Evolutionary conservation across 1,140 invertebrate genomes (phyloP).

Genomic region (Penaeus chinensis): DNA sequence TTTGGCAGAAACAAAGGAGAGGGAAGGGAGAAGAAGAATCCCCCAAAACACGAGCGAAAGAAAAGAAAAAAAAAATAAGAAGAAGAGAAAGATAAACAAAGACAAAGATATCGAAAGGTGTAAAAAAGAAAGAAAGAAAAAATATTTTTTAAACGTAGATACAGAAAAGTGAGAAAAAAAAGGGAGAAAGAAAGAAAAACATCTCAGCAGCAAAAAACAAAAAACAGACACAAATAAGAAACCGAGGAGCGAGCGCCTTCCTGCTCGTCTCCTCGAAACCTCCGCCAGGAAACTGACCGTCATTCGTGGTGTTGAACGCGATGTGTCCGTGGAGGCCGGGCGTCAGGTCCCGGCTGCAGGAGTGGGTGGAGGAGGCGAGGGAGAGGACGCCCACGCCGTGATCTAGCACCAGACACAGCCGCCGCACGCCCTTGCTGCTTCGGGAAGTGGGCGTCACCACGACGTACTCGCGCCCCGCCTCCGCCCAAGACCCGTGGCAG

Average conservation of each 20-base stretch:
- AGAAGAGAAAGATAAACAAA: neutral
- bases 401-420: slow-evolving; percentile 61
- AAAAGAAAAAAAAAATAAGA: neutral
- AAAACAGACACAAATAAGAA: neutral
- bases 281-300: slow-evolving; percentile 25
- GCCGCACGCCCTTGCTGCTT: slow-evolving; percentile 59
- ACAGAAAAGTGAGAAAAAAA: too few relatives aligned
- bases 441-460: slow-evolving; percentile 63
- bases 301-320: slow-evolving; percentile 59
- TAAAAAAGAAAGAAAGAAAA: neutral
- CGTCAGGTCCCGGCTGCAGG: slow-evolving; percentile 56
- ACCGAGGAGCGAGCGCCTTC: too few relatives aligned
- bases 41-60: neutral
- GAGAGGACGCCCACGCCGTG: slow-evolving; percentile 45
- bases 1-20: neutral
- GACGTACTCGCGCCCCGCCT: slow-evolving; percentile 56
- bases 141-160: too few relatives aligned
- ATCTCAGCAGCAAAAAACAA: neutral
- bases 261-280: neutral
- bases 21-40: neutral
- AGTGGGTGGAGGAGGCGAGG: slow-evolving; percentile 58
- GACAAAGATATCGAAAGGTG: neutral
- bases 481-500: slow-evolving; percentile 81
- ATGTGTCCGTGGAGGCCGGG: slow-evolving; percentile 59
- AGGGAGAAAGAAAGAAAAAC: neutral